These are phyloP conservation scores for Trematocara zebra DNA, from an alignment of 2,113 vertebrate genomes.

Conservation along the genomic window DNA sequence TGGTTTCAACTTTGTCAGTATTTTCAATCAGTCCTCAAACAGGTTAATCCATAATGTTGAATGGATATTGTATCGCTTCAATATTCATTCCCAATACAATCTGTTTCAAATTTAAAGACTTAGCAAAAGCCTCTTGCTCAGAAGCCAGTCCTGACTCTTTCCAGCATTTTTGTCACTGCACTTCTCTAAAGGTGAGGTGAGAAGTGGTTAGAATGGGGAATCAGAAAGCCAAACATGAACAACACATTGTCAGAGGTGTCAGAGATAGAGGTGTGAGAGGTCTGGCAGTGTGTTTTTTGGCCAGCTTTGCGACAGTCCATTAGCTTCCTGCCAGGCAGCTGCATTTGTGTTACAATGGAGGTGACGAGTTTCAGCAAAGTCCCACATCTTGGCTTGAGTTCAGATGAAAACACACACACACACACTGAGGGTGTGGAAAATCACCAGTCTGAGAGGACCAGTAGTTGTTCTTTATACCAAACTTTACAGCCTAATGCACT, in stretches of 20 bases:
- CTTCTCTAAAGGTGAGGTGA: background rate
- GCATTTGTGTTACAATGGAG: background rate
- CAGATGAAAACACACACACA: background rate
- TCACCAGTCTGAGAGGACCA: background rate
- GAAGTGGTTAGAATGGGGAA: background rate
- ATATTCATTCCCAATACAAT: background rate
- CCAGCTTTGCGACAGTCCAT: slow-evolving; percentile 12
- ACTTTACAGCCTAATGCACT: background rate
- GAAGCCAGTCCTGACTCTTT: background rate
- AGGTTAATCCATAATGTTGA: background rate
- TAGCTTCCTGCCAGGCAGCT: background rate
- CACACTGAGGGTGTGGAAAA: background rate
- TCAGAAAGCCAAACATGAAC: background rate
- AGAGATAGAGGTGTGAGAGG: background rate
- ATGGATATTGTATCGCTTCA: background rate
- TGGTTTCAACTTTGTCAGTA: background rate
- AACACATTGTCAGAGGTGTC: slow-evolving; percentile 6
- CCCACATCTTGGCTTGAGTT: background rate
- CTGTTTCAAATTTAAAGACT: background rate
- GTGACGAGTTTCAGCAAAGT: background rate
- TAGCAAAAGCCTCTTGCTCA: background rate
- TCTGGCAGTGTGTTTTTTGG: background rate
- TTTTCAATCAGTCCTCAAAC: background rate
- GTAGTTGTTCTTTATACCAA: background rate
- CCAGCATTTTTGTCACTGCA: background rate